Evolutionary conservation across 1,140 invertebrate species (phyloP).

Genomic region (Drosophila aff.): DNA sequence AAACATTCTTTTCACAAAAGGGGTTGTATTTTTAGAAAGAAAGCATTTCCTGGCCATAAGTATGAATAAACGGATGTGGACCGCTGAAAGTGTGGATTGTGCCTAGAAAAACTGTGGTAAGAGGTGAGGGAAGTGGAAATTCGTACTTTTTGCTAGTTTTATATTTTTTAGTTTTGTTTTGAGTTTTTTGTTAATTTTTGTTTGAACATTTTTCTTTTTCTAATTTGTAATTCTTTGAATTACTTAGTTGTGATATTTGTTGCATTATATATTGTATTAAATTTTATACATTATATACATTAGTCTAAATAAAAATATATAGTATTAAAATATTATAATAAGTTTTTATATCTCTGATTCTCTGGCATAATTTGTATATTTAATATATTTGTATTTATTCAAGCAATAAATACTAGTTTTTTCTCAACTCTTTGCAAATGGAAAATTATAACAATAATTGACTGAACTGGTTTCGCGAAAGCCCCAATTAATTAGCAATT

Average conservation of each 20-base stretch:
- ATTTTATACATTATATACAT: no score
- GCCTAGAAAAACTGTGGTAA: not conserved
- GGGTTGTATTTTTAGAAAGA: constrained; percentile 51
- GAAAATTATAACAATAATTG: not conserved
- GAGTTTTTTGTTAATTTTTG: no score
- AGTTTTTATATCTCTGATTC: not conserved
- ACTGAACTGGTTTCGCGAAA: constrained; percentile 3
- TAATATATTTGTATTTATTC: no score
- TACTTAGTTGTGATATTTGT: no score
- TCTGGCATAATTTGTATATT: not conserved
- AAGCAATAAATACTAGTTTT: not conserved
- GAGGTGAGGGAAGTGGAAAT: not conserved
- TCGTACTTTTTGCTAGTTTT: not conserved
- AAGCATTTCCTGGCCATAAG: constrained; percentile 58
- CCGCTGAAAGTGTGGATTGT: constrained; percentile 26
- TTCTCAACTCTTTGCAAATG: not conserved
- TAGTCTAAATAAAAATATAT: no score
- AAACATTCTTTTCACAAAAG: constrained; percentile 37
- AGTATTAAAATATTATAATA: no score
- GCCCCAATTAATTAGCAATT: constrained; percentile 45
- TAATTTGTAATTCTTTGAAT: no score
- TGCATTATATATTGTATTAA: no score
- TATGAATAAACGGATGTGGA: constrained; percentile 52
- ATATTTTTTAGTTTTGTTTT: no score
- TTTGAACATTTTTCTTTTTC: not conserved